Base-by-base conservation (phyloP, 2,888 invertebrate species). In the Apodemia hepburni region DNA sequence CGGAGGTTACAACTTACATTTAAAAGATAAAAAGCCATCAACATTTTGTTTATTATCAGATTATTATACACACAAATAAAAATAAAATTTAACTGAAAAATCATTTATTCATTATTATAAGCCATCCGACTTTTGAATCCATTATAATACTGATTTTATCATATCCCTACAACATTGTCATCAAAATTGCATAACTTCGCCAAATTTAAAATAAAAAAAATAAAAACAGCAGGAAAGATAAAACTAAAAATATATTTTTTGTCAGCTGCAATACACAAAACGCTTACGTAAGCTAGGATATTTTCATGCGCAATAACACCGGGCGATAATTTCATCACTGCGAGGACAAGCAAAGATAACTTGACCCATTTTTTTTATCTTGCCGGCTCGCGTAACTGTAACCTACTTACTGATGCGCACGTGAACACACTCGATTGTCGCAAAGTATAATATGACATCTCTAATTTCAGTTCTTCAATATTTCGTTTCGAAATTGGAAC, bases 331-430 rank as follows among this genome's bases (percentile, higher is more conserved):
- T 87, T 84, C 86, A 85, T 84, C 79, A 84, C 70, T 77, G 76
- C 89, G 91, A 91, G 91, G 91, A 90, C 91, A 81, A 78, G 76
- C 78, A 73, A 86, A 89, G 91, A 91, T 90, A 88, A 88, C 90
- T 91, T 91, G 91, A 90, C 91, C 91, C 79, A 91, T 91, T 87
- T 91, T 87, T 87, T 91, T 90, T 91, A 90, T 89, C 88, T 87
- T 79, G 67, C 75, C 75, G 80, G 76, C 80, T 80, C 80, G 78
- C 80, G 82, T 81, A 79, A 83, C 81, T 85, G 77, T 88, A 90
- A 89, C 91, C 90, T 80, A 91, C 81, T 81, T 89, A 79, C 75
- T 71, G 75, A 65, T 73, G 72, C 61, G 72, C 83, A 82, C 81
- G 81, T 85, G 82, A 79, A 69, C 73, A 75, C 65, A 69, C 76